These are phyloP conservation scores for Larimichthys polyactis DNA, from an alignment of 2,113 vertebrate species.

Conservation along the genomic window DNA sequence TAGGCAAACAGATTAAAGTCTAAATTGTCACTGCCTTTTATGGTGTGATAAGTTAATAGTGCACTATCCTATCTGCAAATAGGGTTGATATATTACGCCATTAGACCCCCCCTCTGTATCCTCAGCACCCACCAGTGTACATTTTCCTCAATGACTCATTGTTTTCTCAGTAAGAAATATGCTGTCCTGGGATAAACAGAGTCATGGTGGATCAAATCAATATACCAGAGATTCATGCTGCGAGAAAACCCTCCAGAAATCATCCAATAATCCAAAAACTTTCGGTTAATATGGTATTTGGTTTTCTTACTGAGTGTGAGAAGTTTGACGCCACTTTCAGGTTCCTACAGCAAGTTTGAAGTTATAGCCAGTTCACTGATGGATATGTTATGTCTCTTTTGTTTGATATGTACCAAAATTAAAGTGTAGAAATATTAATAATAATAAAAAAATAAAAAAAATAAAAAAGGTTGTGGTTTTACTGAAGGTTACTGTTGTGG, in stretches of 20 bases:
- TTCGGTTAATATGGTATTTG: neutral
- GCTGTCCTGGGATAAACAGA: constrained; percentile 11
- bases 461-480: no score
- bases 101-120: neutral
- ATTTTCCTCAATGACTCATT: constrained; percentile 49
- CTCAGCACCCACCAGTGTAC: constrained; percentile 6
- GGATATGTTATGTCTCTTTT: neutral
- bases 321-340: neutral
- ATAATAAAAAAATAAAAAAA: no score
- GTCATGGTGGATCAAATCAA: neutral
- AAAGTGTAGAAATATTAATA: no score
- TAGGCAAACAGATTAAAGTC: constrained; percentile 69
- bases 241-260: neutral
- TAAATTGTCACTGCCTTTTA: constrained; percentile 36
- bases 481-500: neutral
- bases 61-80: constrained; percentile 17
- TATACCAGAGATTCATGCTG: neutral
- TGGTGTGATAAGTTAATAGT: constrained; percentile 40
- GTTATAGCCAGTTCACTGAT: neutral
- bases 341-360: neutral
- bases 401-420: neutral
- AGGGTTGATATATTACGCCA: constrained; percentile 52
- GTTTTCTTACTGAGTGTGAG: neutral
- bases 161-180: constrained; percentile 41
- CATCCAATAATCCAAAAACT: neutral